Base-by-base conservation (phyloP, 2,113 vertebrate species). In the Antigone vipio region DNA sequence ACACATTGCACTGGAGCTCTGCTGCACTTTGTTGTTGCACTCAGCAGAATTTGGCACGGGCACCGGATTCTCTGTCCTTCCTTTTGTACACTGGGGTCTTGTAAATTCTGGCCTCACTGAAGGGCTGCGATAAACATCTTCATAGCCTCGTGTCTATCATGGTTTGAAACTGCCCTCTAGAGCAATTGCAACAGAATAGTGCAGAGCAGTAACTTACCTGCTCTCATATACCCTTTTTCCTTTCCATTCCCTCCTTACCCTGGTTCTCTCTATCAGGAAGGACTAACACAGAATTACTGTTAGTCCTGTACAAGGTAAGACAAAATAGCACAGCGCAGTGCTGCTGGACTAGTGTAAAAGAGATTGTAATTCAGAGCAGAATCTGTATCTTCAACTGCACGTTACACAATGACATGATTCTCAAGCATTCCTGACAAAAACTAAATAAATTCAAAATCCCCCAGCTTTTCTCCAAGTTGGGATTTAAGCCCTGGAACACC, bases 211-310 rank as follows among this genome's bases (percentile, higher is more conserved):
- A 23, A 27, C 47, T 22, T 16, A 34, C 26, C 16, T 77, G 55
- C 12, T 71, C 44, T 84, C 44, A 22, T 5, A 32, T 10, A 35
- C 11, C 1, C 22, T 50, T 67, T 34, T 15, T 15, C 21, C 30
- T 35, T 44, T 49, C 49, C 30, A 56, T 60, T 75, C 12, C 26
- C 49, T 45, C 32, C n/a, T 91, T 42, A 64, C 12, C 20, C 35
- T 0, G 0, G 6, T 13, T 27, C n/a, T 8, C 49, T 29, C 30
- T 26, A 42, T 9, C 19, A 38, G 29, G 49, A 34, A 68, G 15
- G 34, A 26, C 30, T 62, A 76, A 56, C 2, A 52, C 23, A 78
- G 40, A 75, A 35, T 62, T 49, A 40, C 26, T 38, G 6, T 26
- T 47, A 69, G 34, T 50, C 16, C 50, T 32, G 62, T 26, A 27